Evolutionary conservation across 2,113 vertebrate species (phyloP).

Genomic region (Chloroceryle aenea): DNA sequence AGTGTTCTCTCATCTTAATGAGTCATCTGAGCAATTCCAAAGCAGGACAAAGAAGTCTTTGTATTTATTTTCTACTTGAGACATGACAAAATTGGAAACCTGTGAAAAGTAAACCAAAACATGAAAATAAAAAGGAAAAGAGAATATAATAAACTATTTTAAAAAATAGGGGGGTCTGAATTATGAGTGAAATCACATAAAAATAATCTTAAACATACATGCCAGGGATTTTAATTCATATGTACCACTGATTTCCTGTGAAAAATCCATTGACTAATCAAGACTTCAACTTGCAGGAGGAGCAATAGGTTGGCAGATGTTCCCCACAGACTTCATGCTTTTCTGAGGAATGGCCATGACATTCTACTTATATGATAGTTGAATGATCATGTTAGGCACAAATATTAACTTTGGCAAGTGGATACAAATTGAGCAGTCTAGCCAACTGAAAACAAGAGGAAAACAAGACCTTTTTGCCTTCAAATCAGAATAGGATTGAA

Average conservation of each 20-base stretch:
- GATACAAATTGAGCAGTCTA: background rate
- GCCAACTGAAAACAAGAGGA: background rate
- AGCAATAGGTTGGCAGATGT: background rate
- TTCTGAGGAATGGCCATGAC: background rate
- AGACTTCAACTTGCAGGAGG: background rate
- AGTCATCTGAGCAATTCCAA: conserved; percentile 8
- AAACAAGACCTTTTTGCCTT: background rate
- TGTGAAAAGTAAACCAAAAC: background rate
- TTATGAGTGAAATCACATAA: background rate
- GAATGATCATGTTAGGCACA: background rate
- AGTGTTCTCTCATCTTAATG: background rate
- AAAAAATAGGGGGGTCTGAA: background rate
- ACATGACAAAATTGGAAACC: background rate
- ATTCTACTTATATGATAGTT: background rate
- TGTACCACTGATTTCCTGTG: background rate
- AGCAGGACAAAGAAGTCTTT: background rate
- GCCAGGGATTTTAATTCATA: background rate
- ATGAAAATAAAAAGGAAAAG: background rate
- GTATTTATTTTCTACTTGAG: background rate
- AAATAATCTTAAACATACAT: background rate
- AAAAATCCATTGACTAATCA: background rate
- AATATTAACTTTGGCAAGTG: background rate
- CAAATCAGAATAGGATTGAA: background rate
- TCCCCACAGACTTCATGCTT: background rate
- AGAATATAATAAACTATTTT: background rate